These are phyloP conservation scores for Drosophila ohnishii DNA, from an alignment of 1,140 invertebrate genomes.

Conservation along the genomic window DNA sequence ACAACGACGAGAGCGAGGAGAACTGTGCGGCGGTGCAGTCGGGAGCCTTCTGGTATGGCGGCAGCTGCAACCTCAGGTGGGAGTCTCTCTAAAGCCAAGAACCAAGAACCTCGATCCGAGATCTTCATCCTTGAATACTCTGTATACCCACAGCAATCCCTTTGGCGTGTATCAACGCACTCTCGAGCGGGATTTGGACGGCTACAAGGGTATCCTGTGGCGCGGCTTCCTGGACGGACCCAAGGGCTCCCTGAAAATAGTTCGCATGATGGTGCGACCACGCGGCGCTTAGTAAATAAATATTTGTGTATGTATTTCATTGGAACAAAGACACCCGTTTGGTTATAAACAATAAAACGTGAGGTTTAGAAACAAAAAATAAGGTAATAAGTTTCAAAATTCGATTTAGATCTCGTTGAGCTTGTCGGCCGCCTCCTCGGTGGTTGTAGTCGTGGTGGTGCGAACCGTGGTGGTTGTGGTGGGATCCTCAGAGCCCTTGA, in stretches of 20 bases:
- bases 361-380: background rate
- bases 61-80: constrained; percentile 57
- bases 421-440: constrained; percentile 42
- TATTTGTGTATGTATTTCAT: constrained; percentile 16
- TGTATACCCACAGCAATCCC: constrained; percentile 44
- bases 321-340: background rate
- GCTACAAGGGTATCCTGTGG: constrained; percentile 65
- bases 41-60: constrained; percentile 67
- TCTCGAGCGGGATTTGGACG: constrained; percentile 57
- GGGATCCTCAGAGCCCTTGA: constrained; percentile 86
- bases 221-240: constrained; percentile 63
- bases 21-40: constrained; percentile 63
- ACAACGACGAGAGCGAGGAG: constrained; percentile 59
- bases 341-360: constrained; percentile 8
- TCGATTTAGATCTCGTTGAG: constrained; percentile 61
- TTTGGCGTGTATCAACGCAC: constrained; percentile 62
- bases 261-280: constrained; percentile 64
- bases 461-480: constrained; percentile 84
- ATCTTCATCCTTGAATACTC: too few species aligned
- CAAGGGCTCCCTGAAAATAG: constrained; percentile 60
- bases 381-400: constrained; percentile 5
- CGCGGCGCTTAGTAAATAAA: constrained; percentile 18
- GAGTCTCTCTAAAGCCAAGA: background rate
- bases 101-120: background rate
- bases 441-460: constrained; percentile 53